Base-by-base conservation (phyloP, 2,888 invertebrate species). In the Tipula unca region DNA sequence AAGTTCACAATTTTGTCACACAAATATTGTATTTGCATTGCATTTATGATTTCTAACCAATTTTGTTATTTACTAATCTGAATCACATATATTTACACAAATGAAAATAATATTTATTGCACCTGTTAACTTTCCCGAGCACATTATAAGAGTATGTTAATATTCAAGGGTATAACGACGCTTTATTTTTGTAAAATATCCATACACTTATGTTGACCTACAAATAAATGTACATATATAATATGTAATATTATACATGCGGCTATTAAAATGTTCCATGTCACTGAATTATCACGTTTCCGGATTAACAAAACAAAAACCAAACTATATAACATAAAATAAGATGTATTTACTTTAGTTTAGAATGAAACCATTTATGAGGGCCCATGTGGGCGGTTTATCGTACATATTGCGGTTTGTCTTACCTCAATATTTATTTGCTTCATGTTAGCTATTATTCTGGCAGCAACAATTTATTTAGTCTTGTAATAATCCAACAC, bases 381-480 rank as follows among this genome's bases (percentile, higher is more conserved):
- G 17, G 20, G 48, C 4, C 20, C 48, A 48, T 48, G 48, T 48
- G 48, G n/a, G 48, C 39, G 39, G 8, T 39, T 13, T 39, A 39
- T 39, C 1, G 1, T 39, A 39, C 13, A 13, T 10, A 39, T 39
- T 69, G 0, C 69, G 69, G 25, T 69, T 69, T 69, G 10, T 25
- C 69, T 69, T 69, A 69, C 69, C 69, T 69, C 69, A 69, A 69
- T 69, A 69, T 69, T 69, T 20, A 69, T 69, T 69, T 69, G 69
- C 69, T 69, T 69, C 69, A 69, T 69, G 2, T 8, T 69, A 42
- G 42, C 1, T 42, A n/a, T n/a, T 17, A 25, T 10, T 69, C 25
- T 20, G 69, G 69, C 25, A 25, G 69, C 10, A 69, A 69, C 69
- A 48, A 48, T 69, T 69, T 25, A 25, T 25, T 3, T 6, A n/a